Base-by-base conservation (phyloP, 2,888 invertebrate species). In the Pardosa pseudoannulata region DNA sequence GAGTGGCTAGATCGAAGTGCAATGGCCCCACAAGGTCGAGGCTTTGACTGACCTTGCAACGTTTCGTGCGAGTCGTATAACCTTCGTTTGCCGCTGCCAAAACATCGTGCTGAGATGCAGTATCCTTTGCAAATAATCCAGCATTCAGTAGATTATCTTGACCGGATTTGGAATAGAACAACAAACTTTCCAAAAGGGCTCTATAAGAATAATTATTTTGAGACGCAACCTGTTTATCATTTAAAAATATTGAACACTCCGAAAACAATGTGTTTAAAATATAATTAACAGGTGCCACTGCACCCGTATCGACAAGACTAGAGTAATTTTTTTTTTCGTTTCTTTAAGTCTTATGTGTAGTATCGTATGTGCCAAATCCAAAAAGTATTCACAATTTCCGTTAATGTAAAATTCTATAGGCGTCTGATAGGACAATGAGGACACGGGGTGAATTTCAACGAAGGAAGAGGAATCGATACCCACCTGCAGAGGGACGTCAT, bases 251-350 rank as follows among this genome's bases (percentile, higher is more conserved):
- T 5, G 27, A 39, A 11, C 70, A 41, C 46, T 82, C 64, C 1
- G 70, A 82, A 27, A 82, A 82, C 41, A 70, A 32, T 1, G 82
- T 76, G 27, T 76, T 82, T 27, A 82, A 36, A 32, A 82, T 29
- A 41, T 76, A 71, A 64, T 76, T 76, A 0, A 70, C 11, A 6
- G 70, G 76, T 13, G 76, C 82, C 0, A 82, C 64, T 19, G 9
- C 1, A 28, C 76, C 71, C 0, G 23, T 23, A n/a, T 28, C 46
- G 2, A 0, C 28, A 9, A 76, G 6, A n/a, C 2, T 13, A 0
- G 3, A 0, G 0, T 19, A 19, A 41, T 62, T 36, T 23, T 64
- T 82, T 70, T 82, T 82, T 13, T 16, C 3, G n/a, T n/a, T 32
- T 76, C 39, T n/a, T 75, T 71, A 0, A 67, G n/a, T 19, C 72